phyloP scores from a whole-genome alignment of 2,113 vertebrate species.

The Pica pica region DNA sequence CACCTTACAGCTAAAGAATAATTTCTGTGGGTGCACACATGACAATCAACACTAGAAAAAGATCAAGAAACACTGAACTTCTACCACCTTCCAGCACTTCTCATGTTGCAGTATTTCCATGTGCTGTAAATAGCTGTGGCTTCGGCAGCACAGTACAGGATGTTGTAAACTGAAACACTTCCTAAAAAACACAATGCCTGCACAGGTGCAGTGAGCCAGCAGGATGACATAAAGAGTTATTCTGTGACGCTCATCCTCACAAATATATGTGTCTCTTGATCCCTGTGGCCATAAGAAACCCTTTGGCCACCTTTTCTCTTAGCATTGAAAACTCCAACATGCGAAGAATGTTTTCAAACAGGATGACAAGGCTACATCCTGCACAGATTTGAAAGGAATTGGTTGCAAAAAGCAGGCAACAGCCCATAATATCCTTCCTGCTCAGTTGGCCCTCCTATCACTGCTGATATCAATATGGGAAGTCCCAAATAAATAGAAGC shows the following conservation, averaged over 20 bases:
- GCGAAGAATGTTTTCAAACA: slow-evolving; percentile 2
- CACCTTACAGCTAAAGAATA: neutral
- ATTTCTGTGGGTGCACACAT: neutral
- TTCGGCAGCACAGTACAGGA: slow-evolving; percentile 25
- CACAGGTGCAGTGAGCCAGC: slow-evolving; percentile 43
- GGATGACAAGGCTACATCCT: slow-evolving; percentile 50
- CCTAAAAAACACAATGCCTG: slow-evolving; percentile 49
- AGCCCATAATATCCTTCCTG: slow-evolving; percentile 44
- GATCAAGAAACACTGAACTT: neutral
- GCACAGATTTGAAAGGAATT: neutral
- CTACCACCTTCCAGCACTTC: neutral
- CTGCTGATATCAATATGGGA: slow-evolving; percentile 29
- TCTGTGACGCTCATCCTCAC: slow-evolving; percentile 40
- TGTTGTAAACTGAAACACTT: slow-evolving; percentile 47
- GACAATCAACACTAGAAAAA: neutral
- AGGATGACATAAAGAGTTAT: slow-evolving; percentile 7
- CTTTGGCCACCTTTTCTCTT: slow-evolving; percentile 1
- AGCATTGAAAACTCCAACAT: neutral
- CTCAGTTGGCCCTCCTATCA: neutral
- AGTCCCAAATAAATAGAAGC: slow-evolving; percentile 50
- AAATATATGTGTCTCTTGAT: slow-evolving; percentile 1
- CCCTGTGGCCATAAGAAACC: neutral
- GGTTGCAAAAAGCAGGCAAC: slow-evolving; percentile 10
- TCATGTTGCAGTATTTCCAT: neutral
- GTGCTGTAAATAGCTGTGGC: slow-evolving; percentile 32